A percentile compares a stretch with the other conserved stretches of the same genome.
phyloP scores from a whole-genome alignment of 2,797 vertebrate genomes.

The Triplophysa bombifrons region DNA sequence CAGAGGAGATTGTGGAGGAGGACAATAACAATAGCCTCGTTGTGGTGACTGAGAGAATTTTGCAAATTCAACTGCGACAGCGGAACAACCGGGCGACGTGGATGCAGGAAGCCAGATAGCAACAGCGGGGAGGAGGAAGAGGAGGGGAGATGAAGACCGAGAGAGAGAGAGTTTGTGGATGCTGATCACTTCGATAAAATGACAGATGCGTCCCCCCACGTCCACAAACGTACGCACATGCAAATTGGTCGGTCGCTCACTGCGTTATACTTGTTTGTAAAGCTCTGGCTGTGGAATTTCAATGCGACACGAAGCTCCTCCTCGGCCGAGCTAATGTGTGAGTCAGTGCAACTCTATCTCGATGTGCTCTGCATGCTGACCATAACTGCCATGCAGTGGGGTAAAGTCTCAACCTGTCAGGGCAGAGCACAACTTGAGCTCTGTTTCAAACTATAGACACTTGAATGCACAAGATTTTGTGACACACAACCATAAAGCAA shows the following conservation, averaged over 20 bases:
- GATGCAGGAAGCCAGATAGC: slow-evolving; percentile 39
- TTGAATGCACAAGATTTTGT: neutral
- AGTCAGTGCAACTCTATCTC: slow-evolving; percentile 47
- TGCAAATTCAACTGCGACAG: slow-evolving; percentile 45
- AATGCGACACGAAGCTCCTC: slow-evolving; percentile 41
- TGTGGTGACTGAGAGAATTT: slow-evolving; percentile 5
- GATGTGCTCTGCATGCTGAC: slow-evolving; percentile 53
- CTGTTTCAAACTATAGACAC: slow-evolving; percentile 12
- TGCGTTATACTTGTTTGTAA: slow-evolving; percentile 41
- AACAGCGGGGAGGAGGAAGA: slow-evolving; percentile 49
- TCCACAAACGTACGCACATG: slow-evolving; percentile 33
- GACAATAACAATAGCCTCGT: slow-evolving; percentile 43
- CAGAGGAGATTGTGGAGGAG: slow-evolving; percentile 35
- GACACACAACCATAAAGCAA: neutral
- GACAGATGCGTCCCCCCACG: slow-evolving; percentile 46
- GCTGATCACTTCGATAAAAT: slow-evolving; percentile 55
- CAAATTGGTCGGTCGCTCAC: slow-evolving; percentile 35
- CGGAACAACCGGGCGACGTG: slow-evolving; percentile 30
- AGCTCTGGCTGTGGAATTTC: slow-evolving; percentile 37
- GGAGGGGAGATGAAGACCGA: slow-evolving; percentile 12
- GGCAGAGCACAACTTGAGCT: slow-evolving; percentile 39
- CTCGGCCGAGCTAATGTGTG: slow-evolving; percentile 44
- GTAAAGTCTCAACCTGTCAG: slow-evolving; percentile 36
- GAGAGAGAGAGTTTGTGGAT: slow-evolving; percentile 31
- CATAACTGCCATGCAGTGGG: slow-evolving; percentile 28